Evolutionary conservation across 2,797 vertebrate species (phyloP).

Genomic region (Lindbergichthys nudifrons): DNA sequence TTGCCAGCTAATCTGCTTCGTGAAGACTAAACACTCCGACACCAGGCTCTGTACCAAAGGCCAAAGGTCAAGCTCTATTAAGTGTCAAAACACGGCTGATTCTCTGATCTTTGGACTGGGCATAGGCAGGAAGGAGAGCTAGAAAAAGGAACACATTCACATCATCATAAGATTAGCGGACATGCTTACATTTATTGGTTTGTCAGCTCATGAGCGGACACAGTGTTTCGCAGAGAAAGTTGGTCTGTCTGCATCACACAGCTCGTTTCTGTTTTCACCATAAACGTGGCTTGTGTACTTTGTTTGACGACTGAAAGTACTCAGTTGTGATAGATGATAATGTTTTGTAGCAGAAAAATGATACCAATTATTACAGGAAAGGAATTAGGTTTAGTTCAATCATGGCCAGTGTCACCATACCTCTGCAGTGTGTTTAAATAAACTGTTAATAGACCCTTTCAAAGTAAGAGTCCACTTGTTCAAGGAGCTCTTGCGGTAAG

Average conservation of each 20-base stretch:
- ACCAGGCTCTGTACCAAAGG: constrained; percentile 51
- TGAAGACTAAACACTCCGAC: constrained; percentile 73
- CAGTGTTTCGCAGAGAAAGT: constrained; percentile 58
- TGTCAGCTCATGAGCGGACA: constrained; percentile 51
- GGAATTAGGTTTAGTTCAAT: constrained; percentile 45
- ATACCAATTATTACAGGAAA: constrained; percentile 42
- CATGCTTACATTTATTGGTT: constrained; percentile 65
- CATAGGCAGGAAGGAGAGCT: constrained; percentile 38
- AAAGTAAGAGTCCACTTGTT: constrained; percentile 33
- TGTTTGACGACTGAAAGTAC: constrained; percentile 56
- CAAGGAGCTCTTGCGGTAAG: constrained; percentile 34
- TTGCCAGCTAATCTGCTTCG: constrained; percentile 72
- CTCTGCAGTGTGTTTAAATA: constrained; percentile 48
- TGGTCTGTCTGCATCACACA: constrained; percentile 53
- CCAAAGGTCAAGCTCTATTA: constrained; percentile 75
- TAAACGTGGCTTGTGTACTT: constrained; percentile 60
- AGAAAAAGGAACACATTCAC: constrained; percentile 76
- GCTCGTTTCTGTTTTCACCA: constrained; percentile 63
- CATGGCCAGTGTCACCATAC: constrained; percentile 25
- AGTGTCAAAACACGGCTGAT: constrained; percentile 71
- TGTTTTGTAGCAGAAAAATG: constrained; percentile 55
- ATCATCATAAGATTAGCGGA: constrained; percentile 63
- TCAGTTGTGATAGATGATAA: constrained; percentile 63
- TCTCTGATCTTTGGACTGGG: constrained; percentile 67
- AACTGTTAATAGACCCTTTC: constrained; percentile 43